Evolutionary conservation across 2,888 invertebrate genomes (phyloP), one percentile per base, ranked within the genome.

Genomic region (Teleogryllus oceanicus): DNA sequence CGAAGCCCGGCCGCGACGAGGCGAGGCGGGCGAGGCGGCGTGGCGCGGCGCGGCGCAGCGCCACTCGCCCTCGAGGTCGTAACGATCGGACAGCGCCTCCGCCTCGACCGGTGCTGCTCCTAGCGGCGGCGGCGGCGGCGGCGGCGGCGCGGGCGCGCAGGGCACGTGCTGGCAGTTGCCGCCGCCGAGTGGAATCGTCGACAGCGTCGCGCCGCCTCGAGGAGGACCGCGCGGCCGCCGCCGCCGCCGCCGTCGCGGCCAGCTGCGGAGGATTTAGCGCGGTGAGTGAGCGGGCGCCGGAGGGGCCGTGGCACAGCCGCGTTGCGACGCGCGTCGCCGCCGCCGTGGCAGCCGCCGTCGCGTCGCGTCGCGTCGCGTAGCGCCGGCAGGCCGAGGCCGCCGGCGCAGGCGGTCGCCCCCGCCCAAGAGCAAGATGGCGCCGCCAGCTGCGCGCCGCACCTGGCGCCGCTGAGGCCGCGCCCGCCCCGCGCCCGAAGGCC

Each of bases 101-200:
- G 62, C 62, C 16, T 62, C 62, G 62, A 62, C n/a, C 62, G n/a
- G 62, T 62, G 62, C 62, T 62, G 62, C 62, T 13, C 62, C 62
- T n/a, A 62, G 62, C 62, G 62, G 62, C 62, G 62, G 62, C 13
- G 62, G 62, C 62, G 62, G 62, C 62, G 51, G 51, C 51, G 62
- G 62, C 62, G 62, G 62, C 62, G 62, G 37, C 2, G 62, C 13
- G 62, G 62, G 16, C 62, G 62, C 62, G 62, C 62, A n/a, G 62
- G 62, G n/a, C 62, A 62, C 62, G 62, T 62, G 62, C 62, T 62
- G 62, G 62, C 62, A 62, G 62, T 62, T n/a, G 62, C 62, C 62
- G 62, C 62, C 62, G 62, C 62, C 16, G 62, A 62, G 62, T n/a
- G 62, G n/a, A 62, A n/a, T 62, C 13, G n/a, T 13, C 62, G 62